Conservation (phyloP, 92 coral and sea anemone genomes). For the Montipora capitata region DNA sequence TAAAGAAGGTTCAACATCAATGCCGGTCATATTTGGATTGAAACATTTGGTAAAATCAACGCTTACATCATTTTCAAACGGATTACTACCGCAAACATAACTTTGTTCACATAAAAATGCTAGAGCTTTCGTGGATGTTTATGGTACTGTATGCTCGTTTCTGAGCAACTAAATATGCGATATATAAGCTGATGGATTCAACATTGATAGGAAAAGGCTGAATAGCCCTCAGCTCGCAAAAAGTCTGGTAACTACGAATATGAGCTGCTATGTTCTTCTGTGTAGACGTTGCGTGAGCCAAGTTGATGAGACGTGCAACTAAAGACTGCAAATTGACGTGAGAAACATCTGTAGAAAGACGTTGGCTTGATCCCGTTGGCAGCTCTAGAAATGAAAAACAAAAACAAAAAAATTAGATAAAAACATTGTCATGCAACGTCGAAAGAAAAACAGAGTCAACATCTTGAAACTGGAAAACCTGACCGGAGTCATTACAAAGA, state of each 20-base stretch:
- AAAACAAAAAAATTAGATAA: neutral
- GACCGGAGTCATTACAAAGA: neutral
- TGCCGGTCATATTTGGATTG: constrained; percentile 17
- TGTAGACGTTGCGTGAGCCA: constrained; percentile 46
- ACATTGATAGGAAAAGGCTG: constrained; percentile 40
- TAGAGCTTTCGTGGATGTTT: constrained; percentile 2
- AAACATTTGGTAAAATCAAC: neutral
- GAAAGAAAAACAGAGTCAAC: constrained; percentile 32
- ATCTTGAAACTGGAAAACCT: neutral
- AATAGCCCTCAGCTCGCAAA: constrained; percentile 6
- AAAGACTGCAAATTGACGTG: neutral
- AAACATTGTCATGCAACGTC: constrained; percentile 9
- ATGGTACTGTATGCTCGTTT: constrained; percentile 32
- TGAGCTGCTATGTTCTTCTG: constrained; percentile 41
- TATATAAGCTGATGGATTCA: constrained; percentile 1
- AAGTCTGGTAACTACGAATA: constrained; percentile 18
- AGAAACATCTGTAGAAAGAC: neutral
- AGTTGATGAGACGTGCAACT: neutral
- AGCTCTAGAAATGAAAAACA: neutral
- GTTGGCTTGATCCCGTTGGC: neutral
- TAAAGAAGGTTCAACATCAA: neutral
- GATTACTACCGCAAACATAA: neutral
- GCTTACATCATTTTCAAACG: neutral
- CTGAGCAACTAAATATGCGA: constrained; percentile 22
- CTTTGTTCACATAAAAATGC: neutral